These are phyloP conservation scores for Drosophila neotestacea DNA, from an alignment of 2,888 invertebrate genomes.

Conservation along the genomic window DNA sequence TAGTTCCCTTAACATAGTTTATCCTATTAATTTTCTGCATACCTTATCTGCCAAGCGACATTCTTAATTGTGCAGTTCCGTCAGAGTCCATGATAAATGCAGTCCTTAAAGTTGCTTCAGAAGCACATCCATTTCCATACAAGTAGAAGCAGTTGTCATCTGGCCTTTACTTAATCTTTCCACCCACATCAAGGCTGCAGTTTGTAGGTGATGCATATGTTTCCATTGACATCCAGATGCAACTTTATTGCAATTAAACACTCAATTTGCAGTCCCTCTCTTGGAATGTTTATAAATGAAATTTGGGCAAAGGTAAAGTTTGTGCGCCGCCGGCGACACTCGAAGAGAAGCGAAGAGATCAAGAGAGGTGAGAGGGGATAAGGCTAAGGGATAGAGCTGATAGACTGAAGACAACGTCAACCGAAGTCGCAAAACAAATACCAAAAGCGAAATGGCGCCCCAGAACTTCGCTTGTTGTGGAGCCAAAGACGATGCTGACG, in stretches of 20 bases:
- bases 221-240: constrained; percentile 57
- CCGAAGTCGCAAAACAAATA: constrained; percentile 75
- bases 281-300: constrained; percentile 72
- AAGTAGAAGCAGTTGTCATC: constrained; percentile 37
- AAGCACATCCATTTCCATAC: constrained; percentile 10
- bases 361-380: constrained; percentile 1
- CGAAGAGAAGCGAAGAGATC: constrained; percentile 13
- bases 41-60: not conserved
- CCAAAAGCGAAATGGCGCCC: constrained; percentile 74
- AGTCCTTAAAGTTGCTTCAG: not conserved
- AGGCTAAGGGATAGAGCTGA: constrained; percentile 14
- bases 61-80: constrained; percentile 7
- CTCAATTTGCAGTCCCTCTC: constrained; percentile 71
- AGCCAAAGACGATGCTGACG: constrained; percentile 63
- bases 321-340: constrained; percentile 58
- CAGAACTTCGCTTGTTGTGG: constrained; percentile 59
- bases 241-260: constrained; percentile 75
- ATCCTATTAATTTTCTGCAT: not conserved
- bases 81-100: not conserved
- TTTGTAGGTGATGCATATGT: constrained; percentile 47
- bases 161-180: constrained; percentile 10
- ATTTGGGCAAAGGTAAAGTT: constrained; percentile 78
- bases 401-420: constrained; percentile 64
- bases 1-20: not conserved
- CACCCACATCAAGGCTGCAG: constrained; percentile 4